phyloP scores from a whole-genome alignment of 2,888 invertebrate species.

The Hermaeophaga mercurialis region DNA sequence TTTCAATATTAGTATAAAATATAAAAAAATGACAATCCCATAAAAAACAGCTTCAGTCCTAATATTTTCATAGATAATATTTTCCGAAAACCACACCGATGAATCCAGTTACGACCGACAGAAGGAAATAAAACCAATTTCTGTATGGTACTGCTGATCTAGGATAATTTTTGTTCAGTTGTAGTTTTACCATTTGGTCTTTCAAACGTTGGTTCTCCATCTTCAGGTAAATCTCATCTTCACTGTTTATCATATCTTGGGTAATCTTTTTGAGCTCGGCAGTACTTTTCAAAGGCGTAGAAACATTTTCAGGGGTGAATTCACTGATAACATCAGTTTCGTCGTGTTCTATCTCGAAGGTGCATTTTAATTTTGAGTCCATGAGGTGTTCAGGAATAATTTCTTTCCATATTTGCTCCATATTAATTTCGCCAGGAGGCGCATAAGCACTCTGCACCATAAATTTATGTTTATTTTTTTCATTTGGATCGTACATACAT shows the following conservation, averaged over 20 bases:
- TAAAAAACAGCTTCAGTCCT: background rate
- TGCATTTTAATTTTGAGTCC: constrained; percentile 96
- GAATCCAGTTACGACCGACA: constrained; percentile 1
- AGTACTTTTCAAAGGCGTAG: constrained; percentile 61
- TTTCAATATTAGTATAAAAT: background rate
- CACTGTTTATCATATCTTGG: constrained; percentile 56
- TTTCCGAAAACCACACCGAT: constrained; percentile 11
- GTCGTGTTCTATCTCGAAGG: constrained; percentile 68
- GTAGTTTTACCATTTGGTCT: constrained; percentile 69
- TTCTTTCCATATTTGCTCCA: constrained; percentile 81
- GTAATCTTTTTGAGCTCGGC: constrained; percentile 72
- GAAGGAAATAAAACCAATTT: constrained; percentile 9
- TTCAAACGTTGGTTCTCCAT: constrained; percentile 86
- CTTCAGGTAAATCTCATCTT: constrained; percentile 77
- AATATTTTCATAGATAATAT: constrained; percentile 5
- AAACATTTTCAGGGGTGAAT: constrained; percentile 43
- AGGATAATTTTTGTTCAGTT: background rate
- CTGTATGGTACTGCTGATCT: background rate
- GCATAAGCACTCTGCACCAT: constrained; percentile 97
- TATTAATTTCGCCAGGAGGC: constrained; percentile 70
- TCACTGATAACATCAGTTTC: constrained; percentile 44
- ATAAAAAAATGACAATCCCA: background rate
- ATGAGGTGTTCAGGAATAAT: constrained; percentile 83
- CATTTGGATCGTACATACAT: constrained; percentile 87
- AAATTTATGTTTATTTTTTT: constrained; percentile 99